These are phyloP conservation scores for Aplysina aerophoba DNA, from an alignment of 37 sponge, comb jelly and placozoan species.

Conservation along the genomic window DNA sequence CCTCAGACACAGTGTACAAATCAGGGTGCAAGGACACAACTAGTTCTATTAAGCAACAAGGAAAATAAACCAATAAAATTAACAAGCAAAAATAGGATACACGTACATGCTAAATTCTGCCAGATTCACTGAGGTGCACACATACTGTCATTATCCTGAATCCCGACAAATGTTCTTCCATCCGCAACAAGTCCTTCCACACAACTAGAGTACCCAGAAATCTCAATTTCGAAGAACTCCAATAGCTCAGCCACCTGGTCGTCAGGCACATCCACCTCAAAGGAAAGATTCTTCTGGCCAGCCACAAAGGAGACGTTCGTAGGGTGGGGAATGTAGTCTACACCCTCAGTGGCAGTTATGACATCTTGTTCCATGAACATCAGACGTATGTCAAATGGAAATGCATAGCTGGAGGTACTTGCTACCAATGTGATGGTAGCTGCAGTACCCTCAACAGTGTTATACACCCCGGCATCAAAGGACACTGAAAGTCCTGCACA, in stretches of 20 bases:
- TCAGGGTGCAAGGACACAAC: background rate
- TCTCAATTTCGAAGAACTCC: background rate
- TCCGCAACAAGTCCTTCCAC: background rate
- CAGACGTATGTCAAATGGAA: background rate
- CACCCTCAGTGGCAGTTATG: background rate
- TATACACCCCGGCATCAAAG: background rate
- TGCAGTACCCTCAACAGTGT: background rate
- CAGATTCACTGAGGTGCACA: background rate
- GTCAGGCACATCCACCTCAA: background rate
- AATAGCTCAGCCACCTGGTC: background rate
- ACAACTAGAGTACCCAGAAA: background rate
- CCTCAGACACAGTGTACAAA: background rate
- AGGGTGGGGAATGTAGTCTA: constrained; percentile 10
- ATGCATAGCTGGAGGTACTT: background rate
- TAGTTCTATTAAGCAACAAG: no score
- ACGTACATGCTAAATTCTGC: no score
- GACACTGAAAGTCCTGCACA: background rate
- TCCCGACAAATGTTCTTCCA: background rate
- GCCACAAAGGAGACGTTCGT: background rate
- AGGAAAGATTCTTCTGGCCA: background rate
- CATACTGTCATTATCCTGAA: background rate
- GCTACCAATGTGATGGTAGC: background rate
- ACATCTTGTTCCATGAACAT: background rate
- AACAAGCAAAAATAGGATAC: no score
- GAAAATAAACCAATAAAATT: no score